A percentile compares a stretch with the other conserved stretches of the same genome.
Conservation (phyloP, 53 echinoderm and acorn worm genomes). For the Luidia sarsii region DNA sequence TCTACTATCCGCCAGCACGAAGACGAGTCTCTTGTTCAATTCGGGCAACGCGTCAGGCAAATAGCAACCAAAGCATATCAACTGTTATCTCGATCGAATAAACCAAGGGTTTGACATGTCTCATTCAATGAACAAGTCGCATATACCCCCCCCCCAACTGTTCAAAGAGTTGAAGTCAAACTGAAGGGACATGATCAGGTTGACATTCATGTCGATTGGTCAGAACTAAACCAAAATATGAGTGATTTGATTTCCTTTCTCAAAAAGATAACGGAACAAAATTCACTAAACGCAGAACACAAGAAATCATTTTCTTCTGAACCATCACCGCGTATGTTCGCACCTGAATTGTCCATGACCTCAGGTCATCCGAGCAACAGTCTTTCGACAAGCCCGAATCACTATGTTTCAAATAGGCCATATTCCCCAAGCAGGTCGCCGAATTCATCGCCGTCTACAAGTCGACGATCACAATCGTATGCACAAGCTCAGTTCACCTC, state of each 20-base stretch:
- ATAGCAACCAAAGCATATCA: conserved; percentile 11
- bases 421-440: too few relatives aligned
- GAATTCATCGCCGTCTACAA: too few relatives aligned
- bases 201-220: conserved; percentile 18
- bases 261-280: too few relatives aligned
- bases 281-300: too few relatives aligned
- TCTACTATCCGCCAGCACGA: conserved; percentile 6
- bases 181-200: neutral
- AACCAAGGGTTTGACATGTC: conserved; percentile 12
- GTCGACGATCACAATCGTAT: too few relatives aligned
- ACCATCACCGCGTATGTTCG: too few relatives aligned
- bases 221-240: conserved; percentile 23
- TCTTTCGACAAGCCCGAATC: too few relatives aligned
- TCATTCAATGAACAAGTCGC: neutral
- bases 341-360: too few relatives aligned
- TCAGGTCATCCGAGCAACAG: too few relatives aligned
- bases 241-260: conserved; percentile 2
- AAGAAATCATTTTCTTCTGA: too few relatives aligned
- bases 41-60: conserved; percentile 26
- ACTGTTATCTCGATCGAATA: conserved; percentile 9
- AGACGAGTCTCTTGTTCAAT: conserved; percentile 13
- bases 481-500: neutral
- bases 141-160: neutral
- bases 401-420: too few relatives aligned
- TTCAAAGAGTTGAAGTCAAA: neutral